These are phyloP conservation scores for Chrysomallon squamiferum DNA, from an alignment of 1,140 invertebrate genomes.

Conservation along the genomic window DNA sequence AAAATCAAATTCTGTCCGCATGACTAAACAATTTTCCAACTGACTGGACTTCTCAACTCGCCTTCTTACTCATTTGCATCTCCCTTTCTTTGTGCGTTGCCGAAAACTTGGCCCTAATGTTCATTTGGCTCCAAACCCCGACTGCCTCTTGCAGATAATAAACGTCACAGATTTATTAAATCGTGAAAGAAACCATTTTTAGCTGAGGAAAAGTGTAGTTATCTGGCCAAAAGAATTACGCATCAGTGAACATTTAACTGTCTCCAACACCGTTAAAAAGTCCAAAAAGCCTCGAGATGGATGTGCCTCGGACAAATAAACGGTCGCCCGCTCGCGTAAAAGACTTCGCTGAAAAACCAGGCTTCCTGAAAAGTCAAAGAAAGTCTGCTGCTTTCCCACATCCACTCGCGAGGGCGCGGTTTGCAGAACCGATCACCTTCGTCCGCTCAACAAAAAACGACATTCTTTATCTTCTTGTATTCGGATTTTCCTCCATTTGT, in stretches of 20 bases:
- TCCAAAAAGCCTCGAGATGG: background rate
- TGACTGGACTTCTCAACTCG: background rate
- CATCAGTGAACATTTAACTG: conserved; percentile 7
- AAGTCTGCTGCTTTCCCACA: background rate
- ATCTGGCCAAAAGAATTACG: conserved; percentile 4
- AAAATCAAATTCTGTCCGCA: conserved; percentile 37
- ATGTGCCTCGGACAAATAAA: background rate
- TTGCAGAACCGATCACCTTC: too few species aligned
- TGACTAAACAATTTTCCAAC: conserved; percentile 16
- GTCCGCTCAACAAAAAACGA: too few species aligned
- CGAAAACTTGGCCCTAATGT: conserved; percentile 1
- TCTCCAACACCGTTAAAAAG: conserved; percentile 5
- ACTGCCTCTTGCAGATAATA: conserved; percentile 10
- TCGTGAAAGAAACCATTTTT: conserved; percentile 15
- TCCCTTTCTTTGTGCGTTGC: conserved; percentile 5
- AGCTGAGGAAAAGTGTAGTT: conserved; percentile 1
- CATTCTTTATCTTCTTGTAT: too few species aligned
- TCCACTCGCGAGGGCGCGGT: too few species aligned
- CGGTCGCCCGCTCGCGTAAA: background rate
- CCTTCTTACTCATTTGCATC: conserved; percentile 4
- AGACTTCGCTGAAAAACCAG: background rate
- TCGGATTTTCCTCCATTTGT: too few species aligned
- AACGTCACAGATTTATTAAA: conserved; percentile 17
- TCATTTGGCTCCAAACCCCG: conserved; percentile 5
- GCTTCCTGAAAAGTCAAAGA: background rate